A percentile compares a stretch with the other conserved stretches of the same genome.
These are phyloP conservation scores for Strigamia maritima DNA, from an alignment of 2,888 invertebrate genomes.

Conservation along the genomic window DNA sequence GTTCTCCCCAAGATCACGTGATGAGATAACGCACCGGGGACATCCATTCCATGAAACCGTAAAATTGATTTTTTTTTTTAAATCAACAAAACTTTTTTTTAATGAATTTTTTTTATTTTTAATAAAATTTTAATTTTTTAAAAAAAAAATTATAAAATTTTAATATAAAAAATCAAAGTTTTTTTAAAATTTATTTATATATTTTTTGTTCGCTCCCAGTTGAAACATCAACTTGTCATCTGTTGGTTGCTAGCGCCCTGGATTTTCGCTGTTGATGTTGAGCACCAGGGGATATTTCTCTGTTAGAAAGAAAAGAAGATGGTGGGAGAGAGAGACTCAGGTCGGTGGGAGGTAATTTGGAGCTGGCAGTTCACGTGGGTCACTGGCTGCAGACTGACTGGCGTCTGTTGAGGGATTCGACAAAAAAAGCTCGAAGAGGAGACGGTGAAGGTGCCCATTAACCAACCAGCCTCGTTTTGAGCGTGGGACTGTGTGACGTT, in stretches of 20 bases:
- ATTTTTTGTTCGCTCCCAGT: background rate
- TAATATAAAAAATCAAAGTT: background rate
- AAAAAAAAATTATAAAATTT: background rate
- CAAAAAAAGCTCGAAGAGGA: slow-evolving; percentile 12
- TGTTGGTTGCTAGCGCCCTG: slow-evolving; percentile 20
- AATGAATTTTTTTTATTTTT: background rate
- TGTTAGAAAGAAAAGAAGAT: slow-evolving; percentile 34
- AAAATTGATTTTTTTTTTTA: background rate
- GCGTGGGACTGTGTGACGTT: background rate
- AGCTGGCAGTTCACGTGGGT: slow-evolving; percentile 37
- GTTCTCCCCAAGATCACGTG: slow-evolving; percentile 29
- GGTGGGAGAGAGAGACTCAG: slow-evolving; percentile 30
- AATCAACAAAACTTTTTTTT: background rate
- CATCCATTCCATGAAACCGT: slow-evolving; percentile 20
- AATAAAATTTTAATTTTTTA: background rate
- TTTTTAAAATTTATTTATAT: background rate
- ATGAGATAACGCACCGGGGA: slow-evolving; percentile 18
- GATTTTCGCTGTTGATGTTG: slow-evolving; percentile 32
- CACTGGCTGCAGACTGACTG: slow-evolving; percentile 36
- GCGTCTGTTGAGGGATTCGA: slow-evolving; percentile 31
- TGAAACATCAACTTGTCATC: slow-evolving; percentile 32
- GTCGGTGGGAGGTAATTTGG: slow-evolving; percentile 38
- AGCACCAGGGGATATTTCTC: slow-evolving; percentile 34
- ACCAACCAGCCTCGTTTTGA: slow-evolving; percentile 7
- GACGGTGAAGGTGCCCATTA: slow-evolving; percentile 19